Evolutionary conservation across 2,888 invertebrate species (phyloP).

Genomic region (Amiota mariae): DNA sequence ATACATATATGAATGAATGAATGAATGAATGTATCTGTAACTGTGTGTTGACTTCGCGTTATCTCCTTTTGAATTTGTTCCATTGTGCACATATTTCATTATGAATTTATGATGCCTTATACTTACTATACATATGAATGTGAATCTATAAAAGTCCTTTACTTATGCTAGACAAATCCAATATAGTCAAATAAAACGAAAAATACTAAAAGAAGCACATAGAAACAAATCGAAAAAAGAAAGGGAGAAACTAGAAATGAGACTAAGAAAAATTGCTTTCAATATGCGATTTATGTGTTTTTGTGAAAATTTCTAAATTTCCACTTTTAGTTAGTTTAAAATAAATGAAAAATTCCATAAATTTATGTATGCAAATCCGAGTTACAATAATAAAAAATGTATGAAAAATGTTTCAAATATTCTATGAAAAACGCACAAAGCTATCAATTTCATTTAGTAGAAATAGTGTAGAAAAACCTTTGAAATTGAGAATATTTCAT

Average conservation of each 20-base stretch:
- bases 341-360: neutral
- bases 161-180: slow-evolving; percentile 10
- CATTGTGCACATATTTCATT: slow-evolving; percentile 62
- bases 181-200: slow-evolving; percentile 7
- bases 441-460: slow-evolving; percentile 29
- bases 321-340: neutral
- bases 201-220: no score
- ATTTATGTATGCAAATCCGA: neutral
- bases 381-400: neutral
- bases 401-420: neutral
- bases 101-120: slow-evolving; percentile 70
- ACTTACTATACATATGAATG: slow-evolving; percentile 22
- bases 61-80: no score
- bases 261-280: slow-evolving; percentile 10
- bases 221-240: neutral
- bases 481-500: slow-evolving; percentile 24
- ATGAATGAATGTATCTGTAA: neutral
- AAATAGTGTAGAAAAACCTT: neutral
- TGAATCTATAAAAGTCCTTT: neutral
- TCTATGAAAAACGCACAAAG: slow-evolving; percentile 33
- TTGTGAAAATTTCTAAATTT: neutral
- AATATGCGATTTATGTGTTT: slow-evolving; percentile 17
- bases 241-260: neutral
- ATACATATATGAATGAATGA: neutral
- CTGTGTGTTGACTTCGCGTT: slow-evolving; percentile 15